Conservation (phyloP, 2,113 vertebrate species). For the Boleophthalmus pectinirostris region DNA sequence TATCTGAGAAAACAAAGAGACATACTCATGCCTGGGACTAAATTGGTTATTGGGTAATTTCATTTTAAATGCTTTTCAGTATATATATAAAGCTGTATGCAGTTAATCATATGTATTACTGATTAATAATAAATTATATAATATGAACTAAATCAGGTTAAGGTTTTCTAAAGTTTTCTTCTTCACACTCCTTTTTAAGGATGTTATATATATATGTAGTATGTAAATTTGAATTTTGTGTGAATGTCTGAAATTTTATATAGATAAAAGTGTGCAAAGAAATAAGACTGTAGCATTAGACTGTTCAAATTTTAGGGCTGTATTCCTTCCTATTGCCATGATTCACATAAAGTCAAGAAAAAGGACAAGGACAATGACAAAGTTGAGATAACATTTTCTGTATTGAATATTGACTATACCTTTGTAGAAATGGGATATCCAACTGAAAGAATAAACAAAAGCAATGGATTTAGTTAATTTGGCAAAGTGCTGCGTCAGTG, state of each 20-base stretch:
- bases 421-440: constrained; percentile 88
- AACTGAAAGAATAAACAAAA: constrained; percentile 76
- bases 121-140: background rate
- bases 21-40: background rate
- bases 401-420: constrained; percentile 52
- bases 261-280: background rate
- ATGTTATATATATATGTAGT: no score
- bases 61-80: background rate
- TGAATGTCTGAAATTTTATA: background rate
- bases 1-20: constrained; percentile 68
- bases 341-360: background rate
- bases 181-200: no score
- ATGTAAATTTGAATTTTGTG: no score
- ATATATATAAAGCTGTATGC: background rate
- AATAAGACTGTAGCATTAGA: background rate
- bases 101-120: background rate
- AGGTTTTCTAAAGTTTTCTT: no score
- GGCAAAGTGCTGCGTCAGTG: constrained; percentile 17
- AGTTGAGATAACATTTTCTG: background rate
- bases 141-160: background rate
- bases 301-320: background rate
- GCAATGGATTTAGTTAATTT: constrained; percentile 25
- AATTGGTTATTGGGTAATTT: no score
- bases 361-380: background rate
- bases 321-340: background rate